Conservation (phyloP, 1,140 invertebrate species). For the Antheraea mylitta region DNA sequence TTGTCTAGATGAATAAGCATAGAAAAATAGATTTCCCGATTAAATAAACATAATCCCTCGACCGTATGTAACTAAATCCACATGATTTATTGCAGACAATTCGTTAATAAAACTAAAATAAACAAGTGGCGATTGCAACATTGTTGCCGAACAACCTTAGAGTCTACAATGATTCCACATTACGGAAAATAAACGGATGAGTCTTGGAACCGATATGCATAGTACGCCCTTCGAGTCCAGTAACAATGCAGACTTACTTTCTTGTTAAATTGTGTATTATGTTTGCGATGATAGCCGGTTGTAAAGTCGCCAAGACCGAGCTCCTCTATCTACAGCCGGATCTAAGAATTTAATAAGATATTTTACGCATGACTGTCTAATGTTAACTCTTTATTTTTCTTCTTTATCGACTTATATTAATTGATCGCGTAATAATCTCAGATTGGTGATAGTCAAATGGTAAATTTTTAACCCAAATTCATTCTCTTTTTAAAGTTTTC, state of each 20-base stretch:
- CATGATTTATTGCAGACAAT: too few species aligned
- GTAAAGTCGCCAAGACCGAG: not conserved
- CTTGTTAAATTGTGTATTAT: constrained; percentile 22
- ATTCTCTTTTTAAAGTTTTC: too few species aligned
- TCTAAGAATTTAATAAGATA: not conserved
- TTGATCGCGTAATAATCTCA: too few species aligned
- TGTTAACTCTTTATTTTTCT: too few species aligned
- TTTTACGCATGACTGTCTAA: not conserved
- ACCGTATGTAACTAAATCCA: too few species aligned
- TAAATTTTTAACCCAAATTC: too few species aligned
- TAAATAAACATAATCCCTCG: too few species aligned
- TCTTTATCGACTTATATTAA: too few species aligned
- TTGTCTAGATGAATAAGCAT: too few species aligned
- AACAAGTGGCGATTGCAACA: constrained; percentile 9
- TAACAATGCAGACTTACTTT: constrained; percentile 6
- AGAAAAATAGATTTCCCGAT: too few species aligned
- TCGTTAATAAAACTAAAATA: not conserved
- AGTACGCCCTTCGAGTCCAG: not conserved
- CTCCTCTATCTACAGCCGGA: not conserved
- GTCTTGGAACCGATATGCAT: not conserved
- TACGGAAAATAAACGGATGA: not conserved
- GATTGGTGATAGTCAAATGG: too few species aligned
- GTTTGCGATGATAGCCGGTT: constrained; percentile 4
- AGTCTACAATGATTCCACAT: not conserved
- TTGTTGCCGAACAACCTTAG: not conserved